Evolutionary conservation across 2,797 vertebrate genomes (phyloP).

Genomic region (Myripristis jacobus): DNA sequence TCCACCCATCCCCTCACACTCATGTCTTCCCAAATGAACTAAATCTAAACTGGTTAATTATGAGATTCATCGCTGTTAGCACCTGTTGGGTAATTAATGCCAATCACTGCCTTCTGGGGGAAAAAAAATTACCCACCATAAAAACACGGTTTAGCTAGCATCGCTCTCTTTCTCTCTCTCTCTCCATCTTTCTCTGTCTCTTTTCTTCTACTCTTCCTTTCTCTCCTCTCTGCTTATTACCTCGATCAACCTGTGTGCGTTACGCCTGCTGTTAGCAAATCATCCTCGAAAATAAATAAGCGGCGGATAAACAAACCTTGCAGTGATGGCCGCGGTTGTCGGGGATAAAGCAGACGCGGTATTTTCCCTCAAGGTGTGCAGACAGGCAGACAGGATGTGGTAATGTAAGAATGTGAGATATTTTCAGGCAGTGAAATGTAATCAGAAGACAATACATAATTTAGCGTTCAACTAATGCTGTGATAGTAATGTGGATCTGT

Average conservation of each 20-base stretch:
- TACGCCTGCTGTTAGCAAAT: constrained; percentile 66
- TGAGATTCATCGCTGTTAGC: constrained; percentile 75
- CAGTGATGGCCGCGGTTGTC: neutral
- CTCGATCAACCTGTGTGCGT: constrained; percentile 56
- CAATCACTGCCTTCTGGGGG: constrained; percentile 79
- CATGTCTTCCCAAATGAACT: constrained; percentile 71
- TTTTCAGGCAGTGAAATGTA: constrained; percentile 44
- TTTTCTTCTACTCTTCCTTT: neutral
- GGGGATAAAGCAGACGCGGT: constrained; percentile 19
- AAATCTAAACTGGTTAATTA: constrained; percentile 78
- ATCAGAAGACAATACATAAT: constrained; percentile 66
- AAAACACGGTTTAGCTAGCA: constrained; percentile 66
- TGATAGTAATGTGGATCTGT: constrained; percentile 21
- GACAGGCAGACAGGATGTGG: constrained; percentile 42
- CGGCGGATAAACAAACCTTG: constrained; percentile 55
- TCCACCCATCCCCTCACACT: constrained; percentile 34
- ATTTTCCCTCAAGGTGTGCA: constrained; percentile 38
- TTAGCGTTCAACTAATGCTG: constrained; percentile 36
- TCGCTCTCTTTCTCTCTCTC: constrained; percentile 26
- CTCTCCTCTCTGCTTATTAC: constrained; percentile 46
- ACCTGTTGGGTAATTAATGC: constrained; percentile 83
- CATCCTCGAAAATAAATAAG: constrained; percentile 63
- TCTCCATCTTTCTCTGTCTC: constrained; percentile 4
- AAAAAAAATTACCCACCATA: constrained; percentile 73
- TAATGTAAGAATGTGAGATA: constrained; percentile 49